Percentiles rank a stretch among this genome's conserved stretches.
These are phyloP conservation scores for Drosophila melanica DNA, from an alignment of 1,140 invertebrate species.

Conservation along the genomic window DNA sequence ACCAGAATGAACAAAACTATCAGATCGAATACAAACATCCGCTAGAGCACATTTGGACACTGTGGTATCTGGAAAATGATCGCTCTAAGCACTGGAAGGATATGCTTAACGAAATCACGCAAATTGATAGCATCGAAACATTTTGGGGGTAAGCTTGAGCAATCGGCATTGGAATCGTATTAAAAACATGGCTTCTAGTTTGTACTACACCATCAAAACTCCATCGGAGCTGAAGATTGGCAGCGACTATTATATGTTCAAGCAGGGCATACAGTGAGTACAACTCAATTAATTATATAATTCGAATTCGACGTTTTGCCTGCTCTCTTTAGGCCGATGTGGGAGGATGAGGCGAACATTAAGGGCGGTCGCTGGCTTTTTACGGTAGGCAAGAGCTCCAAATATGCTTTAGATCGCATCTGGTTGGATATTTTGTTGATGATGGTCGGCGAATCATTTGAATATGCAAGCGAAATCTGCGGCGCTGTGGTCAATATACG, in stretches of 20 bases:
- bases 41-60: constrained; percentile 96
- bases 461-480: constrained; percentile 95
- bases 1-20: constrained; percentile 33
- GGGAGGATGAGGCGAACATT: constrained; percentile 96
- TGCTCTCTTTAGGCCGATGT: constrained; percentile 91
- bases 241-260: constrained; percentile 98
- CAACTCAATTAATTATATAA: constrained; percentile 93
- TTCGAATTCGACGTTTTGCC: constrained; percentile 87
- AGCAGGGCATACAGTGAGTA: constrained; percentile 92
- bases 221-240: constrained; percentile 95
- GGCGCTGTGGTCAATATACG: constrained; percentile 98
- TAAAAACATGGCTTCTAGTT: constrained; percentile 88
- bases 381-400: constrained; percentile 93
- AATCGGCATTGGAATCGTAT: constrained; percentile 68
- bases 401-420: constrained; percentile 94
- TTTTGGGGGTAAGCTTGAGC: constrained; percentile 91
- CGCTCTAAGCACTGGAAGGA: constrained; percentile 95
- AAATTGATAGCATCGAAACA: constrained; percentile 98
- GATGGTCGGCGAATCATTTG: constrained; percentile 98
- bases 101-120: constrained; percentile 96
- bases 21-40: constrained; percentile 90
- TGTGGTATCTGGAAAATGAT: constrained; percentile 99
- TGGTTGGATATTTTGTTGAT: constrained; percentile 94
- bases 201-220: constrained; percentile 98
- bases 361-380: constrained; percentile 98